Percentiles rank a stretch among this genome's conserved stretches.
Evolutionary conservation across 2,888 invertebrate species (phyloP).

Genomic region (Odontocerum albicorne): DNA sequence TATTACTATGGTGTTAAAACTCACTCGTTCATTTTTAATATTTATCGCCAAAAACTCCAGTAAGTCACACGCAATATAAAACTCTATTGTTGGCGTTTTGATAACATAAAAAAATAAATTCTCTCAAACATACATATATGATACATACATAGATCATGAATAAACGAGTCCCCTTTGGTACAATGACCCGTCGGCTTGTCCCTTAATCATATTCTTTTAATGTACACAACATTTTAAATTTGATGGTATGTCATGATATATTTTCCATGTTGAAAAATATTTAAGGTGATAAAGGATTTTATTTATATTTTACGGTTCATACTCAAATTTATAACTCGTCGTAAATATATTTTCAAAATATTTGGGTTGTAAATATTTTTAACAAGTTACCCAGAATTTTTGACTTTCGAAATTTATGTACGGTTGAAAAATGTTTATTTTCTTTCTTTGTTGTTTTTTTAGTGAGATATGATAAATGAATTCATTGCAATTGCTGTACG

Average conservation of each 20-base stretch:
- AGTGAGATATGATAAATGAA: too few species aligned
- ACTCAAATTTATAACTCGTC: too few species aligned
- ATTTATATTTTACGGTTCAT: neutral
- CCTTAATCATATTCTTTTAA: constrained; percentile 14
- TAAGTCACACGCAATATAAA: constrained; percentile 9
- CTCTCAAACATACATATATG: too few species aligned
- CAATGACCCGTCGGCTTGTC: neutral
- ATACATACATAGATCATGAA: too few species aligned
- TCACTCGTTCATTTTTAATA: constrained; percentile 17
- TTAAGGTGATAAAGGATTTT: neutral
- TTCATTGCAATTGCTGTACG: too few species aligned
- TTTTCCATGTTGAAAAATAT: neutral
- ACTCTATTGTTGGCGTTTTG: constrained; percentile 10
- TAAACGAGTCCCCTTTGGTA: constrained; percentile 4
- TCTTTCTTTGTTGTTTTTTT: too few species aligned
- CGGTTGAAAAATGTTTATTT: too few species aligned
- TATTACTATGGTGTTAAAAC: too few species aligned
- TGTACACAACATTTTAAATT: constrained; percentile 8
- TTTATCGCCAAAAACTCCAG: constrained; percentile 17
- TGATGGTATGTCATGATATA: constrained; percentile 1
- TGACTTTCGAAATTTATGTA: too few species aligned
- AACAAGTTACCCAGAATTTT: too few species aligned
- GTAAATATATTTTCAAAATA: too few species aligned
- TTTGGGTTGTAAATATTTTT: too few species aligned
- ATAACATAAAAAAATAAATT: constrained; percentile 14